These are phyloP conservation scores for Seira musarum DNA, from an alignment of 2,888 invertebrate genomes.

Conservation along the genomic window DNA sequence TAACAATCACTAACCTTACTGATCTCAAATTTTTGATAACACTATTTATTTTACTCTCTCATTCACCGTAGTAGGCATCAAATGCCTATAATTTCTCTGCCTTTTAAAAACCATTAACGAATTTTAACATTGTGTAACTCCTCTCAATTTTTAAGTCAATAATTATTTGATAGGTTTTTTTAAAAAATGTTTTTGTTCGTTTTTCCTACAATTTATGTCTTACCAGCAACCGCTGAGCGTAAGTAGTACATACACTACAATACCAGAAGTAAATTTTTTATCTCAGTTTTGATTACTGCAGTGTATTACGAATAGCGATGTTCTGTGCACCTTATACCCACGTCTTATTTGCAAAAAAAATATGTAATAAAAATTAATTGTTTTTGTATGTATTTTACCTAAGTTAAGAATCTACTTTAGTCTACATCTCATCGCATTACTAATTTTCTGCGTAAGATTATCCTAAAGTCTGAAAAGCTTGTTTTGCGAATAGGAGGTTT, in stretches of 20 bases:
- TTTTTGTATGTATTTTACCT: slow-evolving; percentile 36
- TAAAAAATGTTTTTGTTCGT: too few relatives aligned
- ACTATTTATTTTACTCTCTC: neutral
- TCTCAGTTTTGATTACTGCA: slow-evolving; percentile 24
- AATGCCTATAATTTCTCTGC: neutral
- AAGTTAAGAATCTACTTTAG: slow-evolving; percentile 8
- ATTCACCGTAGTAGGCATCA: neutral
- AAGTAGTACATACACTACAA: slow-evolving; percentile 8
- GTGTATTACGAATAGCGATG: slow-evolving; percentile 14
- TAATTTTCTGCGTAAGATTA: slow-evolving; percentile 21
- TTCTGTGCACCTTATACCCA: slow-evolving; percentile 35
- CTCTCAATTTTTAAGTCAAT: neutral
- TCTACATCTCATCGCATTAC: too few relatives aligned
- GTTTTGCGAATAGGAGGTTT: neutral
- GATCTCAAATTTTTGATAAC: slow-evolving; percentile 48
- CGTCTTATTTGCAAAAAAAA: slow-evolving; percentile 16
- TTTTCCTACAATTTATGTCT: too few relatives aligned
- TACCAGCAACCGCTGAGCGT: slow-evolving; percentile 43
- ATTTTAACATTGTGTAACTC: neutral
- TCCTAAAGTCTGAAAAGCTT: slow-evolving; percentile 41
- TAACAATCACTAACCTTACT: slow-evolving; percentile 52
- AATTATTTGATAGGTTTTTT: too few relatives aligned
- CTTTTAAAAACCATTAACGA: neutral
- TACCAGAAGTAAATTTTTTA: slow-evolving; percentile 22
- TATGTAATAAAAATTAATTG: slow-evolving; percentile 26